Conservation (phyloP, 1,140 invertebrate genomes). For the Sipha flava region DNA sequence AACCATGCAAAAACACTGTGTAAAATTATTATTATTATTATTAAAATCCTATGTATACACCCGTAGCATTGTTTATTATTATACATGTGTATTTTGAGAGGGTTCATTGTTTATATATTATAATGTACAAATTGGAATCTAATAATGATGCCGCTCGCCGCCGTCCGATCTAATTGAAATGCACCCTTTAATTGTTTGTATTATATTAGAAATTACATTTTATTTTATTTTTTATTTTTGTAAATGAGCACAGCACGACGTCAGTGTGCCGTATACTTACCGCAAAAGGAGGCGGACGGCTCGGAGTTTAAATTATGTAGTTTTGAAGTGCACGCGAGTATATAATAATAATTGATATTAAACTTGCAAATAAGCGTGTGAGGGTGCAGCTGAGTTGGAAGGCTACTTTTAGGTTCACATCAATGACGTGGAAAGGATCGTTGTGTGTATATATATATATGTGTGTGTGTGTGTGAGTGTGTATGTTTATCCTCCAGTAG, state of each 20-base stretch:
- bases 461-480: too few species aligned
- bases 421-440: too few species aligned
- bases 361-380: not conserved
- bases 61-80: not conserved
- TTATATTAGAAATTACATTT: not conserved
- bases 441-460: too few species aligned
- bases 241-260: not conserved
- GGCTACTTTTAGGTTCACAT: not conserved
- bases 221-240: not conserved
- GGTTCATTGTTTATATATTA: not conserved
- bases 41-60: not conserved
- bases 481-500: too few species aligned
- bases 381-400: not conserved
- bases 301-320: not conserved
- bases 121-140: not conserved
- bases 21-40: not conserved
- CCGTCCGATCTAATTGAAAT: not conserved
- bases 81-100: not conserved
- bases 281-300: too few species aligned
- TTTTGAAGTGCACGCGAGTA: not conserved
- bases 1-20: not conserved
- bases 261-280: not conserved
- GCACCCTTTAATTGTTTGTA: not conserved
- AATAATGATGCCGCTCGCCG: not conserved
- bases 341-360: slow-evolving; percentile 18